A percentile compares a stretch with the other conserved stretches of the same genome.
phyloP scores from a whole-genome alignment of 2,888 invertebrate species.

The Sialis fuliginosa region DNA sequence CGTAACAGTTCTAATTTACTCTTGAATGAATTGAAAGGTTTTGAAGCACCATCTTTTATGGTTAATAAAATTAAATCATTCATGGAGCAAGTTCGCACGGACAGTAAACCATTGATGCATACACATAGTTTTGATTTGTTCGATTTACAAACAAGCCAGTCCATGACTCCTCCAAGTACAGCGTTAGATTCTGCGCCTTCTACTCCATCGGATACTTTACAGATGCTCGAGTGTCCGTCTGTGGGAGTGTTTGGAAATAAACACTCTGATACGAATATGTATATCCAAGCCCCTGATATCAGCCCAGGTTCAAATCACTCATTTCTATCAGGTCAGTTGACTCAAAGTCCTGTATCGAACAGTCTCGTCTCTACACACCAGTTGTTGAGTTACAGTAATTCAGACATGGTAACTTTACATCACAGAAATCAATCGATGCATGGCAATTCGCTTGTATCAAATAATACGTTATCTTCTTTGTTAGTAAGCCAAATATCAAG shows the following conservation, averaged over 20 bases:
- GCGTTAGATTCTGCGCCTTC: slow-evolving; percentile 24
- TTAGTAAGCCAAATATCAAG: slow-evolving; percentile 21
- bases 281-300: slow-evolving; percentile 24
- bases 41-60: slow-evolving; percentile 58
- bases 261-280: slow-evolving; percentile 17
- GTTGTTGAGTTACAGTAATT: slow-evolving; percentile 14
- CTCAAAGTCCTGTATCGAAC: slow-evolving; percentile 18
- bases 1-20: slow-evolving; percentile 42
- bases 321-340: slow-evolving; percentile 19
- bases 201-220: slow-evolving; percentile 22
- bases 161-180: slow-evolving; percentile 21
- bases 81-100: slow-evolving; percentile 30
- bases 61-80: slow-evolving; percentile 52
- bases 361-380: slow-evolving; percentile 18
- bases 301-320: slow-evolving; percentile 24
- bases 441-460: slow-evolving; percentile 10
- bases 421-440: slow-evolving; percentile 10
- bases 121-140: slow-evolving; percentile 16
- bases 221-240: slow-evolving; percentile 20
- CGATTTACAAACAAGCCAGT: slow-evolving; percentile 19
- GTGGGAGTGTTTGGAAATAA: slow-evolving; percentile 16
- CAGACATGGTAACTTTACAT: slow-evolving; percentile 9
- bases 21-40: slow-evolving; percentile 52
- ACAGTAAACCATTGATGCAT: slow-evolving; percentile 15
- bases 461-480: slow-evolving; percentile 17